Evolutionary conservation across 2,113 vertebrate species (phyloP), one percentile per base, ranked within the genome.

Genomic region (Zeus faber): DNA sequence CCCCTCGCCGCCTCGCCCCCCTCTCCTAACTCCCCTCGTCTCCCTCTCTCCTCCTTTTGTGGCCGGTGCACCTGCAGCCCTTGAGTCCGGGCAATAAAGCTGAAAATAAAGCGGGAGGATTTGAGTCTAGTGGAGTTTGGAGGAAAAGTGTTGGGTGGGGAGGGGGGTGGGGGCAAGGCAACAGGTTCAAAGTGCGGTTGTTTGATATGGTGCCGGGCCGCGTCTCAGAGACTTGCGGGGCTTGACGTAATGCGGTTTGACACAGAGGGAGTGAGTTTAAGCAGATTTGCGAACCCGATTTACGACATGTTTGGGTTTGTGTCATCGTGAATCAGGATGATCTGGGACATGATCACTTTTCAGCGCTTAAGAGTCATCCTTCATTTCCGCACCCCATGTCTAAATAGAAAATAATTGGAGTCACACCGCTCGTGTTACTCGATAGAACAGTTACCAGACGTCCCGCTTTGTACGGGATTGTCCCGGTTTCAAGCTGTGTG

Each of bases 61-160:
- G 74, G 81, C 70, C 70, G 11, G 65, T 82, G 82, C 83, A 87
- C 83, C 85, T 87, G 83, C 85, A 85, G 76, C 70, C 75, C 85
- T 87, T 86, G 82, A 85, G 79, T 79, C 77, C 69, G 67, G 70
- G 81, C 75, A 84, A 82, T 86, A 83, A 82, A 86, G 80, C 83
- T 83, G 79, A 85, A 84, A 84, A 81, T 85, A 83, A 80, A 85
- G 80, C 79, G 80, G 77, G 83, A 81, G 84, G 84, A 85, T 84
- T 86, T 79, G 81, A 35, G 60, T 85, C 77, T 61, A 51, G 80
- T 80, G 80, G 74, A 79, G 79, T 73, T 72, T 66, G 65, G 65
- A 69, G 63, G 58, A 21, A 17, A 70, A 65, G 70, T 65, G 65
- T 47, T 11, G 43, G 5, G 22, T n/a, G 56, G 25, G 72, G 77